Evolutionary conservation across 2,797 vertebrate genomes (phyloP).

Genomic region (Platalea minor): DNA sequence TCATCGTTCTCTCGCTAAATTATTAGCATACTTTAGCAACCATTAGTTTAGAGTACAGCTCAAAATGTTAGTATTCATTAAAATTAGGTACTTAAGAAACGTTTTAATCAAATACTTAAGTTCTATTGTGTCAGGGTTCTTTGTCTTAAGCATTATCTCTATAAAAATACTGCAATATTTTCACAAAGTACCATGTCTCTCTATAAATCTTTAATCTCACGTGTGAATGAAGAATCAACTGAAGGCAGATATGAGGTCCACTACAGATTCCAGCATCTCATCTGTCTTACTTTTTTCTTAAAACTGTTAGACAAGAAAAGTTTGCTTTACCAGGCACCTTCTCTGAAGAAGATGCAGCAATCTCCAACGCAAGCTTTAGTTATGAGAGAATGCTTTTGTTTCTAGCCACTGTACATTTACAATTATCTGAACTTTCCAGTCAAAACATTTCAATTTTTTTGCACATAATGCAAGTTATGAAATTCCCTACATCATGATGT

Average conservation of each 20-base stretch:
- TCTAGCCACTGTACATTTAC: background rate
- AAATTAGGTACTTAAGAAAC: slow-evolving; percentile 19
- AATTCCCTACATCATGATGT: slow-evolving; percentile 46
- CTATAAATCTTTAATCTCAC: background rate
- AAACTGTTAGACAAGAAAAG: background rate
- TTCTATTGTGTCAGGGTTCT: background rate
- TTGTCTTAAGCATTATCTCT: background rate
- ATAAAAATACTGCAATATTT: background rate
- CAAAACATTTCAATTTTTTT: background rate
- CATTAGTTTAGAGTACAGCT: slow-evolving; percentile 38
- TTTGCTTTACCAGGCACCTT: background rate
- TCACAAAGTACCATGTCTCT: background rate
- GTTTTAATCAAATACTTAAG: background rate
- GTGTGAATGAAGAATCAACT: background rate
- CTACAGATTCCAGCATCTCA: background rate
- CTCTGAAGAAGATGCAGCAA: background rate
- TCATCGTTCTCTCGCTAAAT: background rate
- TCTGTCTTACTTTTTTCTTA: background rate
- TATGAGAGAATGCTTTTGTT: slow-evolving; percentile 32
- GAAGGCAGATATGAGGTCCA: background rate
- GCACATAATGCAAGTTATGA: background rate
- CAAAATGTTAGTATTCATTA: slow-evolving; percentile 27
- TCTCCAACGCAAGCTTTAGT: slow-evolving; percentile 3
- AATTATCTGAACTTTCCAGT: background rate
- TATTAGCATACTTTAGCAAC: slow-evolving; percentile 23